Evolutionary conservation across 2,888 invertebrate species (phyloP), one percentile per base, ranked within the genome.

Genomic region (Cordilura impudica): DNA sequence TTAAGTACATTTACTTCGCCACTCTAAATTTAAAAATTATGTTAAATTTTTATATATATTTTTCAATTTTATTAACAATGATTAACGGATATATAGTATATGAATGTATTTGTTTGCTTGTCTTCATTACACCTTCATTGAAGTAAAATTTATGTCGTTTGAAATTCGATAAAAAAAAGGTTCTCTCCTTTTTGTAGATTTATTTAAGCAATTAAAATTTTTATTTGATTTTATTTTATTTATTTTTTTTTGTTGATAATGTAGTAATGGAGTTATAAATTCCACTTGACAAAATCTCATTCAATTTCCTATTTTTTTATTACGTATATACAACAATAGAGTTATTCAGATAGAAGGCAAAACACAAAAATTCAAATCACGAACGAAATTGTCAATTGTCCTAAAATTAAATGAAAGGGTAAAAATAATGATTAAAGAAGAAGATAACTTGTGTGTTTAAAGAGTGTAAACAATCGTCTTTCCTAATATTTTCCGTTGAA

Each of bases 131-230:
- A 77, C 77, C 77, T 77, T 77, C 72, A 47, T 21, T 66, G 58
- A 53, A 26, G 47, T 51, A 31, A 45, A 71, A 77, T 76, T 76
- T 65, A 76, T 71, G 51, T 53, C 60, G 35, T 66, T 58, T 77
- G 7, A 29, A 71, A 26, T 60, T 49, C 71, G 54, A 66, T 72
- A 72, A 61, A 66, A 61, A 53, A 77, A 70, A 66, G 51, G 71
- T 60, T 70, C 61, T 49, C 14, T 63, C 35, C n/a, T 14, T 29
- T 53, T 58, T 31, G 19, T 19, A 72, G 66, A 77, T 77, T 77
- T 77, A 77, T 77, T 67, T 66, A 4, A 53, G 71, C 77, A 77
- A 77, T 77, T 77, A 77, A 77, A 60, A 71, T 77, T 77, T 61
- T 72, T 77, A 71, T 71, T 77, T 61, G 58, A 45, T 53, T 71